Base-by-base conservation (phyloP, 1,140 invertebrate genomes). In the Wiebesia pumilae region DNA sequence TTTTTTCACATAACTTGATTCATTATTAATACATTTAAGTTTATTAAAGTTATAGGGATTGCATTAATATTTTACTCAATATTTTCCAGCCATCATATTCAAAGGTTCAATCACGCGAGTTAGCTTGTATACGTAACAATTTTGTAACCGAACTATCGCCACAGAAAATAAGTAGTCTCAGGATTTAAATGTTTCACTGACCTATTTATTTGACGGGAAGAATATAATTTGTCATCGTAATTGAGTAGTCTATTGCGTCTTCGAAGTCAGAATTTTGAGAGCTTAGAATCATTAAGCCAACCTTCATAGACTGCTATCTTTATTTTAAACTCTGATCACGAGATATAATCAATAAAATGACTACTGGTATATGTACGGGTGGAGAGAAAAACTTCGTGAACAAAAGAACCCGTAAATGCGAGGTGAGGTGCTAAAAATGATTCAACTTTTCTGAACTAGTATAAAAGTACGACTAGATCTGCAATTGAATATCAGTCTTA, bases 401-500 rank as follows among this genome's bases (percentile, higher is more conserved):
- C 21, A 16, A 79, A 43, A 27, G 58, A 47, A 43, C 65, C 2
- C 47, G 43, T 1, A 14, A 85, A 71, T 47, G 77, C 33, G 40
- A 33, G 65, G 84, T 77, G 71, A 51, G 54, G 58, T n/a, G 21
- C 24, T 21, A 47, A 81, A 83, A 73, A 85, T 19, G 30, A 51
- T 80, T 80, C 38, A 51, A 16, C 51, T 58, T 73, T 73, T 14
- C 24, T 81, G 51, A 81, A 79, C 73, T 82, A 78, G 71, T 86
- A 86, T 86, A 86, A 51, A 86, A 86, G 40, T 30, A 77, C 71
- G 27, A 16, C 3, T 40, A 33, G 58, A 3, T 16, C 1, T 19
- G 21, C 30, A 40, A 62, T 69, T 85, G n/a, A 24, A 67, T 30
- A 88, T 75, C 83, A 82, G 84, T 84, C 69, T 78, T 47, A 54